Base-by-base conservation (phyloP, 2,113 vertebrate genomes). In the Triplophysa tibetana region DNA sequence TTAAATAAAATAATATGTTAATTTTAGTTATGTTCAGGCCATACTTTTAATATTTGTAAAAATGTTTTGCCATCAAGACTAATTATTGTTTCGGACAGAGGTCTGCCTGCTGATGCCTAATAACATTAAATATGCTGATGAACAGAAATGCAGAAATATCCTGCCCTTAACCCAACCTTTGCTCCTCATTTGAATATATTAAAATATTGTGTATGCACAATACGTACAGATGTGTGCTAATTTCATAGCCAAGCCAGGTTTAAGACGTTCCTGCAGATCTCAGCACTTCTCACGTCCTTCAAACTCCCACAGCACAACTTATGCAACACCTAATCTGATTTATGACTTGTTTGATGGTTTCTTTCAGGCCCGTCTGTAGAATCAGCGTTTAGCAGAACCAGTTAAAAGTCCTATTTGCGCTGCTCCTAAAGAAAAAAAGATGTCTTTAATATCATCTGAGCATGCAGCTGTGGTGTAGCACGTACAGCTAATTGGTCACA, bases 111-210 rank as follows among this genome's bases (percentile, higher is more conserved):
- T 75, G 62, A 75, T 48, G 72, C 61, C 62, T 9, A 11, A 4
- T 16, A 19, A 45, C 85, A 80, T 70, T 85, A 83, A 79, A 86
- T 82, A 78, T 77, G 76, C 88, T 89, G 87, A 89, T 92, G 89
- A 86, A 78, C 33, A 38, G 33, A 38, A 38, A 38, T 38, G 83
- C 80, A 82, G 48, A 77, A 70, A 60, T 75, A 79, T 80, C 81
- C 68, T 82, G 84, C 43, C 77, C 84, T 83, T 52, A 77, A 62
- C 65, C 82, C 70, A 33, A 83, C 86, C 86, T 86, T 87, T 85
- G 68, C 63, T 62, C 83, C 85, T 82, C 77, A 89, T 89, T 82
- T 88, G 56, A 90, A 92, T 89, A 86, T 43, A 90, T 92, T 88
- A 88, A 78, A 89, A 89, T 91, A 86, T 19, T 2, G 45, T 2